Evolutionary conservation across 2,888 invertebrate genomes (phyloP).

Genomic region (Tachina fera): DNA sequence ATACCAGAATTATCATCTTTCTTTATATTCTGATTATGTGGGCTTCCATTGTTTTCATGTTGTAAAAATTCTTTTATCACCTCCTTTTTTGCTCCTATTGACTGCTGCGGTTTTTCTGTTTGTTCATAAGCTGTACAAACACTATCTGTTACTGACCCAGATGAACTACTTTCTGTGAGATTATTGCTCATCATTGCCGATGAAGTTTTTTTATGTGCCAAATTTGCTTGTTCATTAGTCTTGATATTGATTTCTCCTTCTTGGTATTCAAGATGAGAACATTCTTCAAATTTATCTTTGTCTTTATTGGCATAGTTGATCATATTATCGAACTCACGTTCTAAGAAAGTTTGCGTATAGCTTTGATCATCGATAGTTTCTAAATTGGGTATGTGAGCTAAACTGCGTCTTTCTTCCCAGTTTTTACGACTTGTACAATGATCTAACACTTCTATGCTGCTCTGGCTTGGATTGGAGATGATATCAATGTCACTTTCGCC

Average conservation of each 20-base stretch:
- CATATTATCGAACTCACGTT: constrained; percentile 74
- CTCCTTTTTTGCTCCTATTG: constrained; percentile 12
- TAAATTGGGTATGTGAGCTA: constrained; percentile 82
- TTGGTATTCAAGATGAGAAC: constrained; percentile 21
- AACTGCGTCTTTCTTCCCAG: constrained; percentile 84
- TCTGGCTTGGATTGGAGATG: constrained; percentile 88
- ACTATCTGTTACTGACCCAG: constrained; percentile 86
- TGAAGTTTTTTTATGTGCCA: constrained; percentile 34
- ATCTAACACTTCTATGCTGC: constrained; percentile 87
- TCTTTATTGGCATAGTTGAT: constrained; percentile 58
- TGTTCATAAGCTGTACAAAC: constrained; percentile 86
- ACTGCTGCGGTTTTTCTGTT: constrained; percentile 49
- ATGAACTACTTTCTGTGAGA: constrained; percentile 86
- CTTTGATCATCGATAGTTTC: constrained; percentile 83
- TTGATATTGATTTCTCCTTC: neutral
- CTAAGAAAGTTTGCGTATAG: constrained; percentile 75
- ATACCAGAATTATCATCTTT: constrained; percentile 77
- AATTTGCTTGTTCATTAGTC: neutral
- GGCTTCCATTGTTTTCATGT: constrained; percentile 37
- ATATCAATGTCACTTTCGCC: constrained; percentile 88
- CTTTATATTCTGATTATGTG: constrained; percentile 41
- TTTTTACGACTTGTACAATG: constrained; percentile 78
- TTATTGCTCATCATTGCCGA: constrained; percentile 76
- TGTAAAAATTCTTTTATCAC: constrained; percentile 46
- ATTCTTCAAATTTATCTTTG: constrained; percentile 49